A percentile compares a stretch with the other conserved stretches of the same genome.
phyloP scores from a whole-genome alignment of 1,140 invertebrate species.

The Parasteatoda tepidariorum region DNA sequence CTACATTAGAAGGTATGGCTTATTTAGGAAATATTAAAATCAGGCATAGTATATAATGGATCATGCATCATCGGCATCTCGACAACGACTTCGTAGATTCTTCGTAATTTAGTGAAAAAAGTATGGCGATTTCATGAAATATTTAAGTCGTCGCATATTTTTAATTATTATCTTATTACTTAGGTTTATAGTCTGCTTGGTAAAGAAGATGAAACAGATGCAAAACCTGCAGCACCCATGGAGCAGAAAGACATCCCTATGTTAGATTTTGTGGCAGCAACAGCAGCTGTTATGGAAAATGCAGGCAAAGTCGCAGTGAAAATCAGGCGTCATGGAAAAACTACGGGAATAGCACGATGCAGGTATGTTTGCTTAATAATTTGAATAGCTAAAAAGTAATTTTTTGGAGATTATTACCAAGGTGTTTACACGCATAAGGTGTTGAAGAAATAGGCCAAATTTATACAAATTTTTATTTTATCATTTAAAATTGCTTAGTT shows the following conservation, averaged over 20 bases:
- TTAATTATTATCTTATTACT: neutral
- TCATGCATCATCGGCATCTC: neutral
- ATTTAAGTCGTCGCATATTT: too few species aligned
- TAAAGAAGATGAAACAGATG: constrained; percentile 65
- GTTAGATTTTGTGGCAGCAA: constrained; percentile 74
- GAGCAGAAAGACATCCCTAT: constrained; percentile 69
- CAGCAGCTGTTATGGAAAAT: constrained; percentile 74
- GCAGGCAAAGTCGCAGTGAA: constrained; percentile 72
- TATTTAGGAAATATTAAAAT: neutral
- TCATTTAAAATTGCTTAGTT: too few species aligned
- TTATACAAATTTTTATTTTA: too few species aligned
- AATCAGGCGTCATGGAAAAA: constrained; percentile 72
- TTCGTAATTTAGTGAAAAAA: neutral
- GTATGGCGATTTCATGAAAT: neutral
- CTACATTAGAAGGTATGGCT: too few species aligned
- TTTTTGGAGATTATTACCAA: too few species aligned
- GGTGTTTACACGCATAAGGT: too few species aligned
- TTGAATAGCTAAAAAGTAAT: too few species aligned
- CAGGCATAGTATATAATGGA: neutral
- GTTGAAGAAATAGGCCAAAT: too few species aligned
- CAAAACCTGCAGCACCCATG: constrained; percentile 28
- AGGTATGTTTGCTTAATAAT: too few species aligned
- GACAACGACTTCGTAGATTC: neutral
- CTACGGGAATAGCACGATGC: constrained; percentile 70
- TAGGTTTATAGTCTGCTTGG: constrained; percentile 72